Percentiles rank a stretch among this genome's conserved stretches.
Conservation (phyloP, 2,113 vertebrate genomes). For the Myiopsitta monachus region DNA sequence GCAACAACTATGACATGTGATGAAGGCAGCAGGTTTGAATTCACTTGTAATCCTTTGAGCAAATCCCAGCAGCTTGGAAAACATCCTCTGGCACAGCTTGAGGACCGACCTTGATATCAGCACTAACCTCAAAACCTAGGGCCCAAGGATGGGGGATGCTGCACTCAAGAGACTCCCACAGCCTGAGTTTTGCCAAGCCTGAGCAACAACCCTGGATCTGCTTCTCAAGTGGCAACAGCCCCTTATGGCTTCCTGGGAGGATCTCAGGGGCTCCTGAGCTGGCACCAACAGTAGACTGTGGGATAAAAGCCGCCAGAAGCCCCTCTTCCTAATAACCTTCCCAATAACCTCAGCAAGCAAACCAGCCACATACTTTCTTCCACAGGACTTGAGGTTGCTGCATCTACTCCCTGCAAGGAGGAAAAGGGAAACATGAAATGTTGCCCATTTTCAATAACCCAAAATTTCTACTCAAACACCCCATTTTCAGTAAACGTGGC, state of each 20-base stretch:
- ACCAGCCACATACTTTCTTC: too few relatives aligned
- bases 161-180: background rate
- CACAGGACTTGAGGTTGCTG: too few relatives aligned
- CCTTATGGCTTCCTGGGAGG: background rate
- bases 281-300: too few relatives aligned
- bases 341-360: too few relatives aligned
- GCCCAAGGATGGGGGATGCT: background rate
- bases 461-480: background rate
- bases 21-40: background rate
- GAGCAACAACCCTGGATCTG: fast-evolving
- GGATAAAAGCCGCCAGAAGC: too few relatives aligned
- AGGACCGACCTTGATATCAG: background rate
- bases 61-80: background rate
- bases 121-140: background rate
- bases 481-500: background rate
- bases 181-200: background rate
- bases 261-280: too few relatives aligned
- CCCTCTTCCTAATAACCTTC: too few relatives aligned
- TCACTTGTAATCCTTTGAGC: background rate
- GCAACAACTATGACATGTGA: background rate
- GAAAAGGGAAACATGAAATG: background rate
- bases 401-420: too few relatives aligned
- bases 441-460: background rate
- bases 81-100: background rate
- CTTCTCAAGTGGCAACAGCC: background rate